Evolutionary conservation across 30 jellyfish, hydroid and myxozoan genomes (phyloP).

Genomic region (Phacellophora camtschatica): DNA sequence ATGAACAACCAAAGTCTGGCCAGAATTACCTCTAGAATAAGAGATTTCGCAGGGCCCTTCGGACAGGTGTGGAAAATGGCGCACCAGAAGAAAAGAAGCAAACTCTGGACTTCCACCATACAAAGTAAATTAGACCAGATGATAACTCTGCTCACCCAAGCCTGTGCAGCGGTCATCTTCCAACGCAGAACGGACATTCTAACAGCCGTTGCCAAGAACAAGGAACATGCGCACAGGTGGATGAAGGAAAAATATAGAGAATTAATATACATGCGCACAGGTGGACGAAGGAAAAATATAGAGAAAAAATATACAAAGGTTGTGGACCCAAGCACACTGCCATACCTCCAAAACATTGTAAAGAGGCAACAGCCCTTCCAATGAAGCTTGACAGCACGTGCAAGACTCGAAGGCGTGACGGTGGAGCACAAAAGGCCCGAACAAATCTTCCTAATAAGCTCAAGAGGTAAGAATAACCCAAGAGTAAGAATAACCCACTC

Average conservation of each 20-base stretch:
- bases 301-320: not conserved
- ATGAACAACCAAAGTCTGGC: not conserved
- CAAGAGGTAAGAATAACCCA: conserved; percentile 20
- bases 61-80: not conserved
- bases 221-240: not conserved
- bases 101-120: not conserved
- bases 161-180: no score
- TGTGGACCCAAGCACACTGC: not conserved
- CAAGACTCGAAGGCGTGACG: not conserved
- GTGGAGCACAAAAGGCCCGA: conserved; percentile 2
- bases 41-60: not conserved
- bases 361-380: not conserved
- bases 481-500: not conserved
- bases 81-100: not conserved
- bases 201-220: no score
- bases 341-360: not conserved
- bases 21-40: not conserved
- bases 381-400: conserved; percentile 5
- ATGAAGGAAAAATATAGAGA: not conserved
- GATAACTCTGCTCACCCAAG: no score
- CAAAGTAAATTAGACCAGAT: no score
- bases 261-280: not conserved
- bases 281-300: not conserved
- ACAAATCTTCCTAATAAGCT: not conserved
- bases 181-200: no score